Base-by-base conservation (phyloP, 2,113 vertebrate genomes). In the Alaudala cheleensis region DNA sequence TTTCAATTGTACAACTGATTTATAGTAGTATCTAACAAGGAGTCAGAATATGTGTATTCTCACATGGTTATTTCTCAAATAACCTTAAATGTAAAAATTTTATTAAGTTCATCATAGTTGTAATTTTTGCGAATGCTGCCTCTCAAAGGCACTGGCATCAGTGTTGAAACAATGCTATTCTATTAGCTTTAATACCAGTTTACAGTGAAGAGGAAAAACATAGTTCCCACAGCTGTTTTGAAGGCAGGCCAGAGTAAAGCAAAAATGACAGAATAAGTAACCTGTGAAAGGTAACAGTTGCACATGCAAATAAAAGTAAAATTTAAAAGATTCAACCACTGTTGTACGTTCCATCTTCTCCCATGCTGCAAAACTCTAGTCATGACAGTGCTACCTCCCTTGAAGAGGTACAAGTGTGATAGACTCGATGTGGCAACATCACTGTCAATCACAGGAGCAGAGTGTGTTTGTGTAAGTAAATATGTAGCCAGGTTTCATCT, bases 291-390 rank as follows among this genome's bases (percentile, higher is more conserved):
- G 28, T 73, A 62, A 74, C 24, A 39, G 17, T 15, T 90, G 13
- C 26, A 60, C 25, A 66, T 92, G 39, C 21, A 67, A 85, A 51
- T 51, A 60, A 84, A 70, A 33, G 50, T 86, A 25, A 57, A 60
- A 73, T 56, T 47, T 54, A 18, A 72, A 58, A 90, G 24, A 70
- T 56, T 91, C 34, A 73, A 95, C 84, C 84, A 51, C 70, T 96
- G 94, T 96, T 97, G 89, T 97, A 95, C 85, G 90, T 97, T 94
- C 94, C 93, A 87, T 93, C 88, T 94, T 97, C 96, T 96, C 92
- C 91, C 93, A 95, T 88, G 93, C 95, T 96, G 91, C 93, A 96
- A 94, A 89, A 83, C 91, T 86, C 10, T 4, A 86, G 37, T 87
- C 44, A 22, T 49, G 81, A 72, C 47, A 89, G 39, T 64, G 77